Evolutionary conservation across 2,888 invertebrate genomes (phyloP).

Genomic region (Epiblema foenella): DNA sequence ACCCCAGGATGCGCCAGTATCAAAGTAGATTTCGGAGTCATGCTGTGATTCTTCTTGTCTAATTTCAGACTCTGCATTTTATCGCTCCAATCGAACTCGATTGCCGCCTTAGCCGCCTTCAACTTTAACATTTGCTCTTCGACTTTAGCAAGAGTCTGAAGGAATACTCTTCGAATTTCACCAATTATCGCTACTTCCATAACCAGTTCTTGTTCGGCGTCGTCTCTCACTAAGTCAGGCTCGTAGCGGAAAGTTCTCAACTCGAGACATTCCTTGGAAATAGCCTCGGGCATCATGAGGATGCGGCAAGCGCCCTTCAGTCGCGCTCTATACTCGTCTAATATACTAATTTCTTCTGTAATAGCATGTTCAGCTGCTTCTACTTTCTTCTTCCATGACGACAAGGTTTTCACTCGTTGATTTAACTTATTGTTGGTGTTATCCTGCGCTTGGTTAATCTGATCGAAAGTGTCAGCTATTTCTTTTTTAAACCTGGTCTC

Average conservation of each 20-base stretch:
- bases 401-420: constrained; percentile 72
- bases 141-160: constrained; percentile 87
- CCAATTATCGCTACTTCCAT: constrained; percentile 90
- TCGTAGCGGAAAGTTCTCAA: constrained; percentile 88
- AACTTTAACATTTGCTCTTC: constrained; percentile 89
- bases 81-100: constrained; percentile 96
- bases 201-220: constrained; percentile 91
- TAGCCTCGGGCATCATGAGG: constrained; percentile 89
- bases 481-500: constrained; percentile 62
- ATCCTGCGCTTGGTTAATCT: constrained; percentile 80
- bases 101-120: constrained; percentile 89
- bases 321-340: constrained; percentile 87
- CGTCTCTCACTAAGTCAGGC: constrained; percentile 90
- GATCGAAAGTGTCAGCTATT: constrained; percentile 83
- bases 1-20: constrained; percentile 92
- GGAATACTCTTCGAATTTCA: constrained; percentile 87
- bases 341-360: constrained; percentile 86
- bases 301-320: constrained; percentile 88
- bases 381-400: constrained; percentile 88
- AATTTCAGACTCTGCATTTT: constrained; percentile 90
- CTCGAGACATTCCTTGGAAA: constrained; percentile 89
- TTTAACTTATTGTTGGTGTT: constrained; percentile 70
- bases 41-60: constrained; percentile 87
- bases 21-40: constrained; percentile 87
- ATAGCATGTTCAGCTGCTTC: constrained; percentile 86